Conservation (phyloP, 2,797 vertebrate genomes). For the Argyrosomus regius region DNA sequence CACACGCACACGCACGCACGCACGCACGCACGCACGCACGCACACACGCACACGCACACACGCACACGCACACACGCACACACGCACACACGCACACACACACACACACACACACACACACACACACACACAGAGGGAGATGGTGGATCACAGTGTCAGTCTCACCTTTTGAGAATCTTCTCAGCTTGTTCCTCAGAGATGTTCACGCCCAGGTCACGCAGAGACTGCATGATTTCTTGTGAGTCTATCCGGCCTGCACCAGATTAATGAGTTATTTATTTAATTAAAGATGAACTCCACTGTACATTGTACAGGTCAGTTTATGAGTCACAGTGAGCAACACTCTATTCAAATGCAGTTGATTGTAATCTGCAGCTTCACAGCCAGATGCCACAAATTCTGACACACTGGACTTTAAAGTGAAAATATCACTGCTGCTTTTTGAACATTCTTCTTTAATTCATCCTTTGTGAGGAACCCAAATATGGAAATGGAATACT, state of each 20-base stretch:
- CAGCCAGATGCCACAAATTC: too few relatives aligned
- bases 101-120: neutral
- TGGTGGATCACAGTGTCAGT: neutral
- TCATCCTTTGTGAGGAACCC: neutral
- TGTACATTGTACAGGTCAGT: neutral
- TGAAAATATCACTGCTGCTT: neutral
- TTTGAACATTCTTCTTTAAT: neutral
- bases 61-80: too few relatives aligned
- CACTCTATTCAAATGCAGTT: neutral
- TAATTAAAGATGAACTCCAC: neutral
- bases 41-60: too few relatives aligned
- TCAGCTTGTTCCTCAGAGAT: constrained; percentile 97
- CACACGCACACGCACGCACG: too few relatives aligned
- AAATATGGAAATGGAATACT: too few relatives aligned
- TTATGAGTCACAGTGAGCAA: neutral
- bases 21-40: too few relatives aligned
- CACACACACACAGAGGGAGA: neutral
- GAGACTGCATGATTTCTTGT: constrained; percentile 96
- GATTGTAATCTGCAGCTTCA: too few relatives aligned
- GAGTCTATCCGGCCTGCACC: constrained; percentile 92
- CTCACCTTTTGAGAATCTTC: constrained; percentile 95
- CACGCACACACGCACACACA: too few relatives aligned
- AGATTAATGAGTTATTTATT: neutral
- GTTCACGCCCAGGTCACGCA: constrained; percentile 95
- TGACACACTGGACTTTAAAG: neutral